Evolutionary conservation across 1,140 invertebrate genomes (phyloP).

Genomic region (Aphelinus atriplicis): DNA sequence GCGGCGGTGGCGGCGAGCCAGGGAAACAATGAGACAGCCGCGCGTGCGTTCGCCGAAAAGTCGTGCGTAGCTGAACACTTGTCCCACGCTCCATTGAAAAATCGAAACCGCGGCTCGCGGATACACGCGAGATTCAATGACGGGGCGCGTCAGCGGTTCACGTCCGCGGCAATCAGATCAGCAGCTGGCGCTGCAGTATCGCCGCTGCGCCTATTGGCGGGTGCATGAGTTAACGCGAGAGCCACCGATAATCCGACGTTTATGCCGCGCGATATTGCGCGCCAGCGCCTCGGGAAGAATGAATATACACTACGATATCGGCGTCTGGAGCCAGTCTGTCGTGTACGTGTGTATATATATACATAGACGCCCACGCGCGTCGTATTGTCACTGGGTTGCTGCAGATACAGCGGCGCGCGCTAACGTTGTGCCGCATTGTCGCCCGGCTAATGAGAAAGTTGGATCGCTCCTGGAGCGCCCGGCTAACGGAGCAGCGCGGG

Average conservation of each 20-base stretch:
- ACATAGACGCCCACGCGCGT: no score
- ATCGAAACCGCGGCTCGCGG: no score
- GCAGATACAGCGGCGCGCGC: conserved; percentile 46
- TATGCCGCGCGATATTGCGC: not conserved
- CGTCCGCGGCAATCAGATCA: no score
- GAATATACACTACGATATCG: conserved; percentile 37
- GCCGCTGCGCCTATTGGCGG: conserved; percentile 46
- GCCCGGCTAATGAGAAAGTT: conserved; percentile 63
- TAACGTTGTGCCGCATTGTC: conserved; percentile 55
- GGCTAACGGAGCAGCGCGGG: not conserved
- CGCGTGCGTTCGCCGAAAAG: conserved; percentile 9
- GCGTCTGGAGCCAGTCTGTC: conserved; percentile 46
- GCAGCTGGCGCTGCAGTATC: conserved; percentile 22
- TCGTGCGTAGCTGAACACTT: no score
- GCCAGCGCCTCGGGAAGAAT: not conserved
- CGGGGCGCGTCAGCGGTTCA: no score
- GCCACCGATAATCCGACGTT: not conserved
- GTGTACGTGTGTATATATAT: no score
- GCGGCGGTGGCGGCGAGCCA: conserved; percentile 17
- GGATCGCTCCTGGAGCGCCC: conserved; percentile 28
- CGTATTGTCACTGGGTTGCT: no score
- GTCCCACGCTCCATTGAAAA: no score
- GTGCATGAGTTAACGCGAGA: not conserved
- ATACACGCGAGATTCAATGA: no score
- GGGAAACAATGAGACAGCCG: conserved; percentile 34